Percentiles rank a stretch among this genome's conserved stretches.
These are phyloP conservation scores for Leptopilina drosophilae DNA, from an alignment of 2,888 invertebrate genomes.

Conservation along the genomic window DNA sequence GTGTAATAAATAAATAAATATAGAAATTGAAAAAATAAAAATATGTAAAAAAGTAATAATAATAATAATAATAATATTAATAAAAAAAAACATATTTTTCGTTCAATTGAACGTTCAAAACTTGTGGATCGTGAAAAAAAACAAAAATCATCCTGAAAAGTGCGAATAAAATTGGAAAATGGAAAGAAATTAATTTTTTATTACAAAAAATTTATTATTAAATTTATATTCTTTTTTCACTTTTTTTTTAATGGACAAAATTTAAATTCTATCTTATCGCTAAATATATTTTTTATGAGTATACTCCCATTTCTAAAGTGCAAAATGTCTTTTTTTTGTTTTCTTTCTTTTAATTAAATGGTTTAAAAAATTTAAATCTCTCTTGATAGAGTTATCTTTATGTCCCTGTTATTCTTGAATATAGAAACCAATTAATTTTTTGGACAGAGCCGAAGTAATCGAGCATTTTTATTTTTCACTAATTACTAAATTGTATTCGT, in stretches of 20 bases:
- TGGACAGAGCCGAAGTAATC: no score
- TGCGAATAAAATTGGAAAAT: no score
- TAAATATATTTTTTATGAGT: constrained; percentile 10
- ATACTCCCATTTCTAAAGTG: constrained; percentile 13
- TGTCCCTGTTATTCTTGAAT: background rate
- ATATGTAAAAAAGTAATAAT: no score
- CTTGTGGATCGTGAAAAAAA: no score
- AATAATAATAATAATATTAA: no score
- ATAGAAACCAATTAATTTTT: background rate
- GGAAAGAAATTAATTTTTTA: background rate
- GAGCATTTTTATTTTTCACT: no score
- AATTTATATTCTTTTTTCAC: background rate
- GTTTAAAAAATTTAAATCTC: background rate
- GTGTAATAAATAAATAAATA: no score
- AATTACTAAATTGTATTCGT: no score
- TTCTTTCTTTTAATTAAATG: background rate
- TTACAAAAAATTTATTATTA: background rate
- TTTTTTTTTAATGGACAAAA: background rate
- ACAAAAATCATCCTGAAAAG: no score
- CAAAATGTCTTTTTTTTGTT: background rate
- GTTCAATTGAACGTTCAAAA: no score
- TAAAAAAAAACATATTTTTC: no score
- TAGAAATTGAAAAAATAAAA: no score
- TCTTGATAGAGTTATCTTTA: background rate
- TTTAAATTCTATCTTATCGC: background rate